phyloP scores from a whole-genome alignment of 2,888 invertebrate genomes.

The Scrobipalpa atriplicella region DNA sequence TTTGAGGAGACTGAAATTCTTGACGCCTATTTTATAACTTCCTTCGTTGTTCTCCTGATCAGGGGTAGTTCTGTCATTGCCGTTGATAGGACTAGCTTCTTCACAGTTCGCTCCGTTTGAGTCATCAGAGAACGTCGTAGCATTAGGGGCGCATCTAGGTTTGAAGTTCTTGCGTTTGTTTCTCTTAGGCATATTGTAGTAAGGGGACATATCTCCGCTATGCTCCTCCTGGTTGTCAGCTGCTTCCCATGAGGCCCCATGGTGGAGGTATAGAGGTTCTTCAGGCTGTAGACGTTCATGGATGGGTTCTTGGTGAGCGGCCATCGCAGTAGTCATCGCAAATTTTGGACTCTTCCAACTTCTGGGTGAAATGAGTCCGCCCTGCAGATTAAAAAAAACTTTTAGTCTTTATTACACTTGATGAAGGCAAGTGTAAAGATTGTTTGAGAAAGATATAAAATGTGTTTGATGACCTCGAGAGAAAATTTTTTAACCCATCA shows the following conservation, averaged over 20 bases:
- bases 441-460: too few species aligned
- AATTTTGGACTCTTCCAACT: constrained; percentile 64
- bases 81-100: constrained; percentile 66
- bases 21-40: constrained; percentile 74
- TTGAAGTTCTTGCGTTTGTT: constrained; percentile 91
- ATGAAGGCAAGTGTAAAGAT: background rate
- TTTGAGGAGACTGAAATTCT: constrained; percentile 77
- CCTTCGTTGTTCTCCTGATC: constrained; percentile 63
- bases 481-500: background rate
- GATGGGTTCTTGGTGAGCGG: constrained; percentile 80
- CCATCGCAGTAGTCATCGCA: constrained; percentile 84
- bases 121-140: constrained; percentile 76
- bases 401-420: background rate
- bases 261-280: constrained; percentile 73
- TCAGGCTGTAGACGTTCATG: constrained; percentile 80
- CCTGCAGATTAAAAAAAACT: constrained; percentile 46
- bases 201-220: constrained; percentile 69
- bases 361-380: constrained; percentile 69
- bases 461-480: background rate
- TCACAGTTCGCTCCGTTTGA: constrained; percentile 69
- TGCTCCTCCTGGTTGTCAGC: constrained; percentile 70
- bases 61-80: constrained; percentile 69
- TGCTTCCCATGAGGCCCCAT: constrained; percentile 79
- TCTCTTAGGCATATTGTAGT: constrained; percentile 83
- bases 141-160: constrained; percentile 87